A percentile compares a stretch with the other conserved stretches of the same genome.
These are phyloP conservation scores for Pseudobourletiella spinata DNA, from an alignment of 1,140 invertebrate species.

Conservation along the genomic window DNA sequence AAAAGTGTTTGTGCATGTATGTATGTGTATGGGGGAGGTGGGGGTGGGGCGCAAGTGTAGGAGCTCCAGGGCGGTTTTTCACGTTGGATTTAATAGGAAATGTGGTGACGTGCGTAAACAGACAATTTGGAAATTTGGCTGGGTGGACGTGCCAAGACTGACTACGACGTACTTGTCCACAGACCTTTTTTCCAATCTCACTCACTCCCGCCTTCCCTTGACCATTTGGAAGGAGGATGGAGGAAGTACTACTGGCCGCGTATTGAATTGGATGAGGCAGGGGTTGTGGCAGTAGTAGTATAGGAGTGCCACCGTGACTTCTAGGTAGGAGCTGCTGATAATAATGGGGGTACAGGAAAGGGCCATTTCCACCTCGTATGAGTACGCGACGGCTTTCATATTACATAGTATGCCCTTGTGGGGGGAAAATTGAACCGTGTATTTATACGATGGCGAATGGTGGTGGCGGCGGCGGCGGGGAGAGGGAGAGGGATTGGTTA, in stretches of 20 bases:
- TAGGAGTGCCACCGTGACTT: no score
- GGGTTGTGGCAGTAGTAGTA: no score
- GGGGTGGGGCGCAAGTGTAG: background rate
- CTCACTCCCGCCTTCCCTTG: slow-evolving; percentile 21
- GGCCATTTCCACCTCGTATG: no score
- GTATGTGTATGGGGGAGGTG: background rate
- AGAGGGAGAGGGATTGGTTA: background rate
- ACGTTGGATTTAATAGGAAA: background rate
- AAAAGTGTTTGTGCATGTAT: background rate
- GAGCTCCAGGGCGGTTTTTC: background rate
- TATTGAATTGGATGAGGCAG: background rate
- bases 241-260: background rate
- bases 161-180: slow-evolving; percentile 13
- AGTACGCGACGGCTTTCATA: no score
- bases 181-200: no score
- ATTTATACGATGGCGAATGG: background rate
- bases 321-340: no score
- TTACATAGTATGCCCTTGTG: no score
- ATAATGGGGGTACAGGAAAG: no score
- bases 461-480: background rate
- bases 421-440: background rate
- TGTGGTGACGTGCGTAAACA: slow-evolving; percentile 15
- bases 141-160: slow-evolving; percentile 17
- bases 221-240: slow-evolving; percentile 8
- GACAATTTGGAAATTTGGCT: slow-evolving; percentile 23